A percentile compares a stretch with the other conserved stretches of the same genome.
phyloP scores from a whole-genome alignment of 2,113 vertebrate species.

The Leptosomus discolor region DNA sequence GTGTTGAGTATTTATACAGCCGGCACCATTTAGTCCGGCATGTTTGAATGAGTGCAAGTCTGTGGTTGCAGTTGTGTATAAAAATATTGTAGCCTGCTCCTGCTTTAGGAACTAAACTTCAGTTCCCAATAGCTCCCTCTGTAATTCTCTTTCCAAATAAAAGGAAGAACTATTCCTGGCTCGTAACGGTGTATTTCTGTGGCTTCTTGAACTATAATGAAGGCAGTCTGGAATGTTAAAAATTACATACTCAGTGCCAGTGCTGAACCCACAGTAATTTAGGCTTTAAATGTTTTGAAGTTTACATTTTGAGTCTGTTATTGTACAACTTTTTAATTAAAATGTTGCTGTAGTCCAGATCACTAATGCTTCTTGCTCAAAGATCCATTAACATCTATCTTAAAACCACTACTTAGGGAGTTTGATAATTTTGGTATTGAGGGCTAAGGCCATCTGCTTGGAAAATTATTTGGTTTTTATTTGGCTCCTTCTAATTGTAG shows the following conservation, averaged over 20 bases:
- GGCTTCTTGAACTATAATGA: slow-evolving; percentile 77
- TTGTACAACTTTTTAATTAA: slow-evolving; percentile 66
- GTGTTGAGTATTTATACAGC: slow-evolving; percentile 80
- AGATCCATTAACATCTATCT: slow-evolving; percentile 11
- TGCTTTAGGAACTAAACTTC: slow-evolving; percentile 66
- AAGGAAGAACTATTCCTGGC: slow-evolving; percentile 85
- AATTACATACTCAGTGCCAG: slow-evolving; percentile 59
- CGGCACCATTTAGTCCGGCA: slow-evolving; percentile 81
- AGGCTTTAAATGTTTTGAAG: slow-evolving; percentile 51
- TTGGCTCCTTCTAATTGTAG: slow-evolving; percentile 58
- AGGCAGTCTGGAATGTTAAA: slow-evolving; percentile 77
- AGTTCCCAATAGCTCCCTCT: slow-evolving; percentile 72
- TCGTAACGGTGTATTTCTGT: slow-evolving; percentile 77
- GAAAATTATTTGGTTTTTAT: slow-evolving; percentile 22
- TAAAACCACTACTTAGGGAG: background rate
- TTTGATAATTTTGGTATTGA: background rate
- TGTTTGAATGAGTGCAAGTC: slow-evolving; percentile 66
- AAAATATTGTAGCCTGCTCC: slow-evolving; percentile 75
- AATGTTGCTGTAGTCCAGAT: background rate
- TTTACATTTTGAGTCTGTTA: slow-evolving; percentile 57
- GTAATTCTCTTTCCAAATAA: slow-evolving; percentile 86
- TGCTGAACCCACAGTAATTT: slow-evolving; percentile 68
- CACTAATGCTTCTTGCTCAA: background rate
- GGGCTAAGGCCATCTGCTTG: slow-evolving; percentile 20
- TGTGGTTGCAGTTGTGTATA: slow-evolving; percentile 76